Evolutionary conservation across 30 jellyfish, hydroid and myxozoan genomes (phyloP).

Genomic region (Chironex yamaguchii): DNA sequence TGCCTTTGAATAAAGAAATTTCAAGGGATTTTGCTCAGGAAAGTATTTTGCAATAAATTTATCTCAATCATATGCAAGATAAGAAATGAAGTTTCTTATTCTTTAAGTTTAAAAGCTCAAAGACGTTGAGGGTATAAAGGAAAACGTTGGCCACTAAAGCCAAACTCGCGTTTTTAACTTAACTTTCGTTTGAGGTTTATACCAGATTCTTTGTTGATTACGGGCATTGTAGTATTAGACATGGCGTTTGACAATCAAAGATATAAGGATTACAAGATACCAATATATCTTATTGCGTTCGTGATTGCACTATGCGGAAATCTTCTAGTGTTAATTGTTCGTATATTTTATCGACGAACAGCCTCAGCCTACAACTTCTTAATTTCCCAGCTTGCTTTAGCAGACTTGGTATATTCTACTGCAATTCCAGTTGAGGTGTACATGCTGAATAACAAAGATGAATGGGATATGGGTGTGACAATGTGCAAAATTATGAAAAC

Average conservation of each 20-base stretch:
- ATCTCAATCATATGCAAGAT: no score
- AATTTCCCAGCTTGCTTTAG: not conserved
- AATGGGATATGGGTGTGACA: not conserved
- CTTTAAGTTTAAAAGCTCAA: no score
- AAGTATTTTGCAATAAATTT: no score
- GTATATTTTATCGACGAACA: not conserved
- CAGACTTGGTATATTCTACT: not conserved
- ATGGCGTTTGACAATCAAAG: not conserved
- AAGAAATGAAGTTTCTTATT: no score
- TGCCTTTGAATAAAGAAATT: no score
- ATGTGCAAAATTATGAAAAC: not conserved
- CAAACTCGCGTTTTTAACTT: no score
- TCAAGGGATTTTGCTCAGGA: no score
- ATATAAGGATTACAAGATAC: not conserved
- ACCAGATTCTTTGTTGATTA: no score
- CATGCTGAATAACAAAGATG: not conserved
- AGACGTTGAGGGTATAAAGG: no score
- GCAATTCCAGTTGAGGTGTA: not conserved
- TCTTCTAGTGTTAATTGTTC: not conserved
- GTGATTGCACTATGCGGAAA: not conserved
- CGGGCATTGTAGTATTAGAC: no score
- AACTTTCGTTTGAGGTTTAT: no score
- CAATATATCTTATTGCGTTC: not conserved
- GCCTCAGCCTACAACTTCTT: not conserved
- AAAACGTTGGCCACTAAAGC: no score